These are phyloP conservation scores for Pomacea maculata DNA, from an alignment of 1,140 invertebrate genomes.

Conservation along the genomic window DNA sequence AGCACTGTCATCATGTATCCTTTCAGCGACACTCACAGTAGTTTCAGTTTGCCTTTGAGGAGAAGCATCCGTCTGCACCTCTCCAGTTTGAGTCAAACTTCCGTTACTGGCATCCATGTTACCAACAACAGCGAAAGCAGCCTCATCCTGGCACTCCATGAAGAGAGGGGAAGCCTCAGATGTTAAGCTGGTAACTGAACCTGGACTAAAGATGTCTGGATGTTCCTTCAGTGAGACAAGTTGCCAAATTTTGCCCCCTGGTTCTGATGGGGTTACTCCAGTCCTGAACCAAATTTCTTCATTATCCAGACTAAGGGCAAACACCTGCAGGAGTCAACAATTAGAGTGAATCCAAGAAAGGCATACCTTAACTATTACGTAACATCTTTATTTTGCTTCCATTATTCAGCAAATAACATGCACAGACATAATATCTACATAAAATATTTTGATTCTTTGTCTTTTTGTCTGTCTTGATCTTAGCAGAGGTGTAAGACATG, in stretches of 20 bases:
- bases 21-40: too few species aligned
- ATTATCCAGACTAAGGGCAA: conserved; percentile 76
- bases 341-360: too few species aligned
- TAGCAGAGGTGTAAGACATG: too few species aligned
- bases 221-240: conserved; percentile 41
- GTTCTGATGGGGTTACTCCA: conserved; percentile 79
- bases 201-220: not conserved
- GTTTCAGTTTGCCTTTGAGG: too few species aligned
- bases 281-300: conserved; percentile 80
- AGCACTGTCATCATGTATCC: too few species aligned
- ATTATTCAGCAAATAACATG: too few species aligned
- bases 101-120: not conserved
- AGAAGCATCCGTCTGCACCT: not conserved
- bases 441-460: too few species aligned
- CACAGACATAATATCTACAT: too few species aligned
- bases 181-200: conserved; percentile 12
- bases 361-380: too few species aligned
- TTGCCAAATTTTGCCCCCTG: conserved; percentile 88
- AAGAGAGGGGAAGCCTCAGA: conserved; percentile 3
- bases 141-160: conserved; percentile 4
- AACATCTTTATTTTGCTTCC: too few species aligned
- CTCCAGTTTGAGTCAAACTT: not conserved
- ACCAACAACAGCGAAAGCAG: conserved; percentile 9
- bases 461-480: too few species aligned
- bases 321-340: conserved; percentile 56